Evolutionary conservation across 1,140 invertebrate genomes (phyloP).

Genomic region (Coptotermes formosanus): DNA sequence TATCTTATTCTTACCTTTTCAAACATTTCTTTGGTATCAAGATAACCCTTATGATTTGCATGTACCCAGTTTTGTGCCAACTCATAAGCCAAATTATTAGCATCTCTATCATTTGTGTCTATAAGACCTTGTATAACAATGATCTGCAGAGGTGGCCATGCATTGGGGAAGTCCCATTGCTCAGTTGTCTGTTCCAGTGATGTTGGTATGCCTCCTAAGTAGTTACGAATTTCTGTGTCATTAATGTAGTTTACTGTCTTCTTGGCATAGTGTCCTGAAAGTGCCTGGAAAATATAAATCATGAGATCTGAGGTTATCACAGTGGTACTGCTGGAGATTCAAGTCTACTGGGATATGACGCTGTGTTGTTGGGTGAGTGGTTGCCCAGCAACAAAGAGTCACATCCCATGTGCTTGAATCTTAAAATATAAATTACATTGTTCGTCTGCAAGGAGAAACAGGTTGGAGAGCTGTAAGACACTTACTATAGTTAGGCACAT

Average conservation of each 20-base stretch:
- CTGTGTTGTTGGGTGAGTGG: too few species aligned
- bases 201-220: conserved; percentile 61
- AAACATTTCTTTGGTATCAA: conserved; percentile 66
- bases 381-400: too few species aligned
- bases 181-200: conserved; percentile 50
- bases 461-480: too few species aligned
- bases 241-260: background rate
- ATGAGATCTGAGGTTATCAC: background rate
- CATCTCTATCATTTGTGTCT: conserved; percentile 48
- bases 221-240: background rate
- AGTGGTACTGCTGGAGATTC: background rate
- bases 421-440: too few species aligned
- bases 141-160: conserved; percentile 58
- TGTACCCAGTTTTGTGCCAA: conserved; percentile 60
- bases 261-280: background rate
- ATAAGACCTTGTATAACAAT: conserved; percentile 53
- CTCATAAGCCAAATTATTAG: conserved; percentile 50
- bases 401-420: too few species aligned
- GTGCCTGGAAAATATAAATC: background rate
- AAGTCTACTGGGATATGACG: too few species aligned
- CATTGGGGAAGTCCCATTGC: conserved; percentile 63
- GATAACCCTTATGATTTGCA: conserved; percentile 57
- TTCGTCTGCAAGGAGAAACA: too few species aligned
- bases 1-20: conserved; percentile 66
- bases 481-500: too few species aligned